Evolutionary conservation across 2,113 vertebrate species (phyloP).

Genomic region (Colaptes auratus): DNA sequence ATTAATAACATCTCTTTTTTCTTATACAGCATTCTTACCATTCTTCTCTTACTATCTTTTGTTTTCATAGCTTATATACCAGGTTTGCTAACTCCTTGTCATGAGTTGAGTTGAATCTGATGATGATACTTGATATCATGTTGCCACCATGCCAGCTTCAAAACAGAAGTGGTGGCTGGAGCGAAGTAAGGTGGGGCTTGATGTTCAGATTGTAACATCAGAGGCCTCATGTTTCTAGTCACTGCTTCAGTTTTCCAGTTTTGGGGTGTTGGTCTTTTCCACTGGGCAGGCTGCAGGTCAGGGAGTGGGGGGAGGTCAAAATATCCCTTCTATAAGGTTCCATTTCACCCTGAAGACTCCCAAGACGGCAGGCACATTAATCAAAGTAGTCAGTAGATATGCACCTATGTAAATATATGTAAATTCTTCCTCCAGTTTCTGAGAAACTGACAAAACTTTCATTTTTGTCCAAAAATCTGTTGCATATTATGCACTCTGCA

Average conservation of each 20-base stretch:
- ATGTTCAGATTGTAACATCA: no score
- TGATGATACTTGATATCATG: no score
- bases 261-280: no score
- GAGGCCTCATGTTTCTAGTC: no score
- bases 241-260: no score
- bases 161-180: no score
- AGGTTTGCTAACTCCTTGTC: background rate
- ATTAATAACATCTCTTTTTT: background rate
- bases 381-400: background rate
- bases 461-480: background rate
- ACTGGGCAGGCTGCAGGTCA: no score
- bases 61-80: background rate
- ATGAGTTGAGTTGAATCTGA: no score
- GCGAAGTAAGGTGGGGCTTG: no score
- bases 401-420: background rate
- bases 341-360: background rate
- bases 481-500: background rate
- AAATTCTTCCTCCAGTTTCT: background rate
- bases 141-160: no score
- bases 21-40: background rate
- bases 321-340: background rate
- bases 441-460: background rate
- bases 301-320: no score
- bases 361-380: background rate
- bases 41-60: background rate